Evolutionary conservation across 2,113 vertebrate species (phyloP), one percentile per base, ranked within the genome.

Genomic region (Apteryx mantelli): DNA sequence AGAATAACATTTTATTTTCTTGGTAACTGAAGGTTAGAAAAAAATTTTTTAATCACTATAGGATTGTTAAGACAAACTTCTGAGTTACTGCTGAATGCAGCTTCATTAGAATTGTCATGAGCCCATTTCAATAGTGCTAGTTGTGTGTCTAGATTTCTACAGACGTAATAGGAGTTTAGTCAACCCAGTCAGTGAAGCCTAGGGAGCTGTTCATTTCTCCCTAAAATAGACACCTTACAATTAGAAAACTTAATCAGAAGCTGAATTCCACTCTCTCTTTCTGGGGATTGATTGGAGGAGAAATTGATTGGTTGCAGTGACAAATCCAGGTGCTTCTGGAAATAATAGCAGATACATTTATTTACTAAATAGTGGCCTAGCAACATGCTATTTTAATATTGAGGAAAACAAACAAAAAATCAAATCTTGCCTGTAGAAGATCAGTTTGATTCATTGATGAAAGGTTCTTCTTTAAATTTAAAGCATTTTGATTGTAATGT

Each of bases 221-320:
- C 21, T 32, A 3, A 70, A 5, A 11, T 21, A 90, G 76, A 28
- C 13, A 38, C 17, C 17, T 93, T 60, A 34, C 2, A n/a, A 34
- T 13, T 69, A 32, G 52, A 10, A n/a, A 70, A 69, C 12, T 82
- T 83, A 55, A 65, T 44, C 22, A 65, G 76, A 78, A 36, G 32
- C 17, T 82, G 61, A 56, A 34, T 64, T 88, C 30, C 55, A 1
- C 26, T 8, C 44, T 32, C 5, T 32, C 8, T 56, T 74, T 15
- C 0, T 0, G 46, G 22, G 10, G 5, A 20, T 66, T 42, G 65
- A 56, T 52, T 80, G 40, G 9, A 60, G 24, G 26, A 84, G 13
- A n/a, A 22, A 93, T 77, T 46, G 44, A 46, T 81, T 50, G 38
- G 36, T 13, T 46, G 44, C 16, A 21, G 10, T 77, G 42, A 55